Percentiles rank a stretch among this genome's conserved stretches.
These are phyloP conservation scores for Myiotriccus ornatus DNA, from an alignment of 2,797 vertebrate species.

Conservation along the genomic window DNA sequence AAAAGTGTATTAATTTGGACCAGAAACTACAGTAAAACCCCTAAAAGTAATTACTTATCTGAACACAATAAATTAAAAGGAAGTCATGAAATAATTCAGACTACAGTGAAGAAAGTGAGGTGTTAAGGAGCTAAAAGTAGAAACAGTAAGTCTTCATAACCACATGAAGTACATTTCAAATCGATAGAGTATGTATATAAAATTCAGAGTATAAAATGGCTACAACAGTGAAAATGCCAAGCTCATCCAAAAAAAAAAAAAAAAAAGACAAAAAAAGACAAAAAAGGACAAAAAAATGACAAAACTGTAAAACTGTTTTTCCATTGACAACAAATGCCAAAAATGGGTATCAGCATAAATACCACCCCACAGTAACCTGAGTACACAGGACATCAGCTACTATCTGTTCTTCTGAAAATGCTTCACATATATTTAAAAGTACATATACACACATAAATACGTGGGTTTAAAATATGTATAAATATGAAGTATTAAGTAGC, in stretches of 20 bases:
- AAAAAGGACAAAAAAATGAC: too few species aligned
- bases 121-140: neutral
- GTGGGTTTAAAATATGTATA: neutral
- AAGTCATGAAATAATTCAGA: neutral
- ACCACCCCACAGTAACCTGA: neutral
- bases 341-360: neutral
- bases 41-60: neutral
- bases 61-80: neutral
- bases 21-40: neutral
- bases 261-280: too few species aligned
- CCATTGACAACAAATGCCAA: neutral
- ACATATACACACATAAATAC: accelerated
- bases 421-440: neutral
- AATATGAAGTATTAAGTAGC: neutral
- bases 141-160: neutral
- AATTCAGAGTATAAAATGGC: neutral
- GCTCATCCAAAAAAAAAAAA: neutral
- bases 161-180: neutral
- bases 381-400: neutral
- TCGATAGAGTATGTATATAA: neutral
- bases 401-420: neutral
- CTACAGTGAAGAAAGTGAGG: neutral
- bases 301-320: too few species aligned
- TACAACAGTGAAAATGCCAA: neutral
- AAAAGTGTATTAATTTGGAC: neutral